Conservation (phyloP, 2,888 invertebrate species). For the Crocallis elinguaria region DNA sequence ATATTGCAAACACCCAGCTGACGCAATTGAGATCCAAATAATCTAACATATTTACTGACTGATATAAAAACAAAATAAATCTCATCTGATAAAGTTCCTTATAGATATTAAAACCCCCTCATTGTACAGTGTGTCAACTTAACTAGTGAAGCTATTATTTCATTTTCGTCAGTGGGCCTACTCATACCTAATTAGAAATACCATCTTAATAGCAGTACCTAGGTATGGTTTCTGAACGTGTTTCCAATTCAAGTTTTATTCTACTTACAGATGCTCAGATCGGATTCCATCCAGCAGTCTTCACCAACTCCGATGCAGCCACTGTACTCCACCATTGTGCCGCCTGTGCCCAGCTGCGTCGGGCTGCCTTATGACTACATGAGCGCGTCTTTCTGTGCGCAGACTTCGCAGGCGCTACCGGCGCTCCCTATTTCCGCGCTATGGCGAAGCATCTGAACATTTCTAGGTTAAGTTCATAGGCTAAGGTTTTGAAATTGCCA, state of each 20-base stretch:
- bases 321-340: slow-evolving; percentile 51
- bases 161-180: too few species aligned
- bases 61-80: too few species aligned
- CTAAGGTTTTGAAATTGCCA: slow-evolving; percentile 6
- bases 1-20: too few species aligned
- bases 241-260: not conserved
- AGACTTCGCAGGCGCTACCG: slow-evolving; percentile 55
- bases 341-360: slow-evolving; percentile 51
- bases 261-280: slow-evolving; percentile 53
- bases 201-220: too few species aligned
- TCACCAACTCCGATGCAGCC: slow-evolving; percentile 46
- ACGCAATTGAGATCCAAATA: too few species aligned
- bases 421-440: slow-evolving; percentile 50
- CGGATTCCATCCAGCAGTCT: slow-evolving; percentile 56
- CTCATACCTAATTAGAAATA: too few species aligned
- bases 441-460: slow-evolving; percentile 56
- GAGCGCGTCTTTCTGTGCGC: slow-evolving; percentile 47
- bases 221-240: too few species aligned
- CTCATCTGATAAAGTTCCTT: too few species aligned
- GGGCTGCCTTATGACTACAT: slow-evolving; percentile 58
- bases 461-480: slow-evolving; percentile 12
- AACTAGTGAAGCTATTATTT: too few species aligned
- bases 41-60: too few species aligned
- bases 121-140: too few species aligned
- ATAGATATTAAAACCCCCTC: too few species aligned